Conservation (phyloP, 2,797 vertebrate genomes). For the Malacoraja senta region DNA sequence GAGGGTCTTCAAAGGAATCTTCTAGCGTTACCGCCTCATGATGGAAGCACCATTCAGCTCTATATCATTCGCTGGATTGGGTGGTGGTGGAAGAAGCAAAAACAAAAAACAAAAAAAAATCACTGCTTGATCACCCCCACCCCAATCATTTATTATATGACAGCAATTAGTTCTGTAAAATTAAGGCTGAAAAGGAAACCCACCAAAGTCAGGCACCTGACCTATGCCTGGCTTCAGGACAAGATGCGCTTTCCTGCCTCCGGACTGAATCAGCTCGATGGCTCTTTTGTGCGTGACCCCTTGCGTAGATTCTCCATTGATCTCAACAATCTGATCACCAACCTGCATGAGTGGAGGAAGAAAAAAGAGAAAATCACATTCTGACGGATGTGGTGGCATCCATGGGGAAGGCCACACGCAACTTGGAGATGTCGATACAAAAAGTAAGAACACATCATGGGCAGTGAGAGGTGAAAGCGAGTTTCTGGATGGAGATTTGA, state of each 20-base stretch:
- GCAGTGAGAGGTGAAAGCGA: neutral
- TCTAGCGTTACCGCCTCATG: neutral
- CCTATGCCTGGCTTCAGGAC: conserved; percentile 85
- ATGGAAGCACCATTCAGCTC: neutral
- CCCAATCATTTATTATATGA: neutral
- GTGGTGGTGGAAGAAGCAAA: no score
- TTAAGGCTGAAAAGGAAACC: conserved; percentile 47
- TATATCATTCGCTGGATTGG: neutral
- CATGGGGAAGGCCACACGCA: no score
- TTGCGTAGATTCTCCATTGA: conserved; percentile 91
- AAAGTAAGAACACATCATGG: neutral
- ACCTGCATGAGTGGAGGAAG: conserved; percentile 62
- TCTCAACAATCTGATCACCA: conserved; percentile 97
- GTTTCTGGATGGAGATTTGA: no score
- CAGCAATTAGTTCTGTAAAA: conserved; percentile 10
- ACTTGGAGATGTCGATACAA: no score
- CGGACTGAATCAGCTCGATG: conserved; percentile 94
- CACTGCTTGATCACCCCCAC: neutral
- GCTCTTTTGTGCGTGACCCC: conserved; percentile 95
- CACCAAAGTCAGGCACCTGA: conserved; percentile 88
- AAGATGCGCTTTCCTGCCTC: conserved; percentile 83
- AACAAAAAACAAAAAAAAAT: neutral
- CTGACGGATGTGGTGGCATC: neutral
- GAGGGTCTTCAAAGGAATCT: conserved; percentile 3
- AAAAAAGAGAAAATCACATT: neutral